Percentiles rank a stretch among this genome's conserved stretches.
Conservation (phyloP, 2,113 vertebrate species). For the Pachyramphus minor region DNA sequence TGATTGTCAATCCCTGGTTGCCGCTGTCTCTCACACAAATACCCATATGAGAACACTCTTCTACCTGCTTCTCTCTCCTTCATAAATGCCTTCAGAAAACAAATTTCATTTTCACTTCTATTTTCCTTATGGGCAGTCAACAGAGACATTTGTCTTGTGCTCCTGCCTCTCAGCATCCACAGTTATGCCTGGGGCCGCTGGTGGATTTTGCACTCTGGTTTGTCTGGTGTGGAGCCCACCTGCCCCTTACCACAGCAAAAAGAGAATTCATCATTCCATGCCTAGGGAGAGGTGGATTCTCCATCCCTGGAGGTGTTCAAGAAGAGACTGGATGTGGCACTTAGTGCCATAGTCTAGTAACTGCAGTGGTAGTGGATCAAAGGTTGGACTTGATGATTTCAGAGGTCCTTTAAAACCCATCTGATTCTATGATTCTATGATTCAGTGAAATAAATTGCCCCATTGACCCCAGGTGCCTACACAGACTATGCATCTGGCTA, state of each 20-base stretch:
- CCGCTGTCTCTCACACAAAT: not conserved
- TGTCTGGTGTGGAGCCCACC: not conserved
- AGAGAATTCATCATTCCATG: not conserved
- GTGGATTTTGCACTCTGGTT: not conserved
- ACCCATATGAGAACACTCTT: not conserved
- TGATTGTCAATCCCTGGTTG: not conserved
- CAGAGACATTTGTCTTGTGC: not conserved
- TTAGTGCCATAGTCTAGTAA: too few relatives aligned
- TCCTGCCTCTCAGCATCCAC: not conserved
- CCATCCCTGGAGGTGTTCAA: too few relatives aligned
- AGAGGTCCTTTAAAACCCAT: too few relatives aligned
- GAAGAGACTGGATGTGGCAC: too few relatives aligned
- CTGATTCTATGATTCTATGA: too few relatives aligned
- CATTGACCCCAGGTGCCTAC: not conserved
- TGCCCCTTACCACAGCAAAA: not conserved
- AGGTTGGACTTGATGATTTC: too few relatives aligned
- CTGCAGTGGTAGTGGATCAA: too few relatives aligned
- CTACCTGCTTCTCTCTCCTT: not conserved
- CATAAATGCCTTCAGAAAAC: not conserved
- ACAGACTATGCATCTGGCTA: not conserved
- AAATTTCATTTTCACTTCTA: not conserved
- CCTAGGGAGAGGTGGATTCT: too few relatives aligned
- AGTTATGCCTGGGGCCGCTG: not conserved
- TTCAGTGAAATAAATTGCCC: not conserved
- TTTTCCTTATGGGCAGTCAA: not conserved